Evolutionary conservation across 1,140 invertebrate genomes (phyloP).

Genomic region (Orchesella cincta): DNA sequence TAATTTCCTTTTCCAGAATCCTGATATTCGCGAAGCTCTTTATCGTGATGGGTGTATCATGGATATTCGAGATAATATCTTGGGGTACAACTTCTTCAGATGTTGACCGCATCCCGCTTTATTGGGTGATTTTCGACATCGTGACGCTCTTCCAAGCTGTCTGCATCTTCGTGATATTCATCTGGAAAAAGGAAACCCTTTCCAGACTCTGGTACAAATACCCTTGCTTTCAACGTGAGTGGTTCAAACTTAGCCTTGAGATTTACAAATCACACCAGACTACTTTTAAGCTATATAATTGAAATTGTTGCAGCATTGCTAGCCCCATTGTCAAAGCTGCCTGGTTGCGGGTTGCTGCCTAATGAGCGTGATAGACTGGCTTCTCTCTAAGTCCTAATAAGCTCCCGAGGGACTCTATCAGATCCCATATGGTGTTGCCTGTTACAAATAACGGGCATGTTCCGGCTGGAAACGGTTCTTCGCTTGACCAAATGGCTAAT

Average conservation of each 20-base stretch:
- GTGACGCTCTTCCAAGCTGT: constrained; percentile 38
- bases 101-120: background rate
- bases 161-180: constrained; percentile 41
- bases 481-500: constrained; percentile 15
- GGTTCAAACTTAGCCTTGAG: too few species aligned
- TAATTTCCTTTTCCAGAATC: constrained; percentile 12
- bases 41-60: constrained; percentile 34
- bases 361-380: background rate
- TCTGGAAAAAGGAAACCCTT: constrained; percentile 34
- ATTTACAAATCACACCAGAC: background rate
- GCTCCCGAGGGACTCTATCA: background rate
- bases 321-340: background rate
- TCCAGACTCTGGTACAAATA: constrained; percentile 28
- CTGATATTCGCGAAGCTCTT: constrained; percentile 33
- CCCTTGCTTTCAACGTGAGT: constrained; percentile 28
- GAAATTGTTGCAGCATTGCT: background rate
- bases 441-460: background rate
- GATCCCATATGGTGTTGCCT: too few species aligned
- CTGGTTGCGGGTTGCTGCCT: background rate
- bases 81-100: background rate
- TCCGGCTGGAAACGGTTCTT: too few species aligned
- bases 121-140: constrained; percentile 36
- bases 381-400: background rate
- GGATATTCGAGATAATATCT: constrained; percentile 35
- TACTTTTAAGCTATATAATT: background rate